Evolutionary conservation across 2,888 invertebrate species (phyloP).

Genomic region (Sisyra nigra): DNA sequence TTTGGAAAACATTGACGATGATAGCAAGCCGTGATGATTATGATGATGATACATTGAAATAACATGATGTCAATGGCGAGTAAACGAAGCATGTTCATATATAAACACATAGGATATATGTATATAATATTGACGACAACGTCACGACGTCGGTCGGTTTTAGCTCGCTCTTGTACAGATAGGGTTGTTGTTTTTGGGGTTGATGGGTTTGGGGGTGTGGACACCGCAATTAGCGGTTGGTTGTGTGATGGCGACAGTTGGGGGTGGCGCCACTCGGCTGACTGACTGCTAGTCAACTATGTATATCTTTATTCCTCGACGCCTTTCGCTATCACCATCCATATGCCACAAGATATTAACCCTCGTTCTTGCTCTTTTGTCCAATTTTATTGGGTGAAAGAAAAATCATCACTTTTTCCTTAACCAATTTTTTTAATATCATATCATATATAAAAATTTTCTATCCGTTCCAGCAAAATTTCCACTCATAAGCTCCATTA

Average conservation of each 20-base stretch:
- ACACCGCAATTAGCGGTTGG: constrained; percentile 7
- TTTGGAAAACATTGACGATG: not conserved
- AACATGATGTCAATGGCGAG: constrained; percentile 7
- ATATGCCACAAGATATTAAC: not conserved
- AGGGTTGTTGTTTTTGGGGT: not conserved
- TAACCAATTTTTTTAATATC: not conserved
- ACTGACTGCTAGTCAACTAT: not conserved
- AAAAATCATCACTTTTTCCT: not conserved
- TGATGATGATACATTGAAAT: constrained; percentile 6
- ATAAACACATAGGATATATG: not conserved
- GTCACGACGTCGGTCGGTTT: no score
- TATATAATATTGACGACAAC: not conserved
- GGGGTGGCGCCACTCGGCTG: constrained; percentile 5
- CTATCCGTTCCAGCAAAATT: no score
- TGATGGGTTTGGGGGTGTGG: not conserved
- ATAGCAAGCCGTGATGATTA: not conserved
- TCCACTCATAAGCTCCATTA: no score
- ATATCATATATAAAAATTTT: no score
- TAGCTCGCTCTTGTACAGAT: not conserved
- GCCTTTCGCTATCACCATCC: not conserved
- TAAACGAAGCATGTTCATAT: constrained; percentile 5
- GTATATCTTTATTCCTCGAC: no score
- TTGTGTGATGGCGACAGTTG: constrained; percentile 3
- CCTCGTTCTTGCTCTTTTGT: not conserved
- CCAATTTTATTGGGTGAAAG: not conserved